Evolutionary conservation across 1,140 invertebrate genomes (phyloP), one percentile per base, ranked within the genome.

Genomic region (Linepithema humile): DNA sequence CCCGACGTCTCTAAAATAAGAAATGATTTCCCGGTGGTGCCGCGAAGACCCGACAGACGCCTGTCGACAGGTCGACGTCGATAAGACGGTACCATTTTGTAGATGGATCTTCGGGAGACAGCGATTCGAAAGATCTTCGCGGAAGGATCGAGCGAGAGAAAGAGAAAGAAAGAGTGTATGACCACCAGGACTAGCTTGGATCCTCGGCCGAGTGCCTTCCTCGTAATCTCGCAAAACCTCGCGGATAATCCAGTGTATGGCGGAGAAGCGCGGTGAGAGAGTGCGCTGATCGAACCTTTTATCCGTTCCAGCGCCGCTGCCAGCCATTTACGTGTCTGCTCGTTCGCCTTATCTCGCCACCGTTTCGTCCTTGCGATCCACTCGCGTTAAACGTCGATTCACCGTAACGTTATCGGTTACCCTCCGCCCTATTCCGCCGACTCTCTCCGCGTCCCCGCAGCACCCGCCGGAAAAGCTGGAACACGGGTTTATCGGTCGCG

Each of bases 271-370:
- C n/a, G 29, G 62, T 38, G 70, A 20, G 55, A 32, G 35, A 57
- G 84, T n/a, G 59, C 64, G 77, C 57, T 85, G 86, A 88, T 88
- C 87, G 86, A 89, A 89, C 84, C 87, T 89, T 89, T 89, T 89
- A 89, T 88, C 87, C 87, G 83, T 75, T 85, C 62, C 86, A 70
- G 38, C 60, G 38, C 43, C 62, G 55, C 73, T 55, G 26, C 50
- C 50, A 73, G 62, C 87, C 87, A 88, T 88, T 88, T 88, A 88
- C 73, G 86, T 88, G 83, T 67, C 82, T 64, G 69, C 50, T 70
- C 50, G 59, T 80, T 45, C 73, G 38, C 86, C 87, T 89, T 89
- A 88, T 89, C 87, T 89, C 48, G 69, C 64, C n/a, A 59, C 43
- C 74, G 86, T 80, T 43, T 83, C 86, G 83, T 69, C 59, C 83